Conservation (phyloP, 2,797 vertebrate genomes). For the Poeciliopsis gracilis region DNA sequence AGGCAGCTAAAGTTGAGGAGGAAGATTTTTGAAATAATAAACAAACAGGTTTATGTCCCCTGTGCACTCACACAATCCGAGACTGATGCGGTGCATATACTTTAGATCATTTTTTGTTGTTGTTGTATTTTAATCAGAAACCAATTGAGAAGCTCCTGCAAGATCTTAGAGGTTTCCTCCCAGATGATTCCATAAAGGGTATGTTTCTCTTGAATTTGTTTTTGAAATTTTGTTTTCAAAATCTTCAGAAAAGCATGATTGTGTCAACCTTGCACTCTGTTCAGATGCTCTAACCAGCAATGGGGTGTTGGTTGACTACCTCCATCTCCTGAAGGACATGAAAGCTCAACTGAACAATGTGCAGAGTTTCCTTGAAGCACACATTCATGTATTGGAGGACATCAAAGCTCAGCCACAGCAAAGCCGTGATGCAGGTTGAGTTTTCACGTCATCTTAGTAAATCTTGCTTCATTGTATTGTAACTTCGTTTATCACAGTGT, state of each 20-base stretch:
- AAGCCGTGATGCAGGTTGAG: slow-evolving; percentile 3
- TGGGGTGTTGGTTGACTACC: slow-evolving; percentile 31
- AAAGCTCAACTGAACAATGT: slow-evolving; percentile 8
- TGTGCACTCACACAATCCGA: not conserved
- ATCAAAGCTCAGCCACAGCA: not conserved
- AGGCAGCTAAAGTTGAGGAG: not conserved
- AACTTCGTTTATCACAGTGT: not conserved
- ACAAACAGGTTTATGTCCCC: slow-evolving; percentile 25
- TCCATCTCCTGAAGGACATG: slow-evolving; percentile 27
- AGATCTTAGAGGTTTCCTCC: not conserved
- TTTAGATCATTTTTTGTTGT: not conserved
- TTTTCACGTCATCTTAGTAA: not conserved
- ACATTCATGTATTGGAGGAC: slow-evolving; percentile 37
- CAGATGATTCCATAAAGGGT: slow-evolving; percentile 1
- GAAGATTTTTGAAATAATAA: slow-evolving; percentile 10
- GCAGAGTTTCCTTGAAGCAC: slow-evolving; percentile 26
- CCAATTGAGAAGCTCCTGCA: not conserved
- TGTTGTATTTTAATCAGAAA: slow-evolving; percentile 25
- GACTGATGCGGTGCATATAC: not conserved
- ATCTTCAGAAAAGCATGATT: not conserved
- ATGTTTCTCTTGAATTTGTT: not conserved
- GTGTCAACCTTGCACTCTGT: slow-evolving; percentile 5
- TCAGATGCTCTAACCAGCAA: slow-evolving; percentile 22
- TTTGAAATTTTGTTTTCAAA: not conserved
- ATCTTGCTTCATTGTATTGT: not conserved